Evolutionary conservation across 2,888 invertebrate genomes (phyloP), one percentile per base, ranked within the genome.

Genomic region (Frankliniella intonsa): DNA sequence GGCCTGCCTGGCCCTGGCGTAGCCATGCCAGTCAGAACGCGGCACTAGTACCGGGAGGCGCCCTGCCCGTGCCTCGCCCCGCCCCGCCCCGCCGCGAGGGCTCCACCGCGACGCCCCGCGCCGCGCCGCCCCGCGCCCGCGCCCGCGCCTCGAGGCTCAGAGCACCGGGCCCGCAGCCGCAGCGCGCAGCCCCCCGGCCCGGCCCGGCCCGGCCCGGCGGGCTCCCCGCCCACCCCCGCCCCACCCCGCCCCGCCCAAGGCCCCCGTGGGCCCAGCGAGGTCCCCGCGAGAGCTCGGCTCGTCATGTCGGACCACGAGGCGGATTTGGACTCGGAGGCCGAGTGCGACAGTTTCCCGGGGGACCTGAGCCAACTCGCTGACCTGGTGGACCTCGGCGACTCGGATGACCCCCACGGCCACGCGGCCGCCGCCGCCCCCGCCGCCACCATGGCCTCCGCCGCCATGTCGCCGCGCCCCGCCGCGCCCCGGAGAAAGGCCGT

Each of bases 401-500:
- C 69, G 69, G 69, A 76, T 76, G 69, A 76, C 69, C 69, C 69
- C 25, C 69, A 76, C 69, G 69, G 69, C 25, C 22, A 22, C 22
- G 69, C 69, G 10, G 69, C 22, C 69, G 69, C 69, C 25, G 69
- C 69, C 69, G 22, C 69, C 69, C 22, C 69, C 69, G 69, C 22
- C 25, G 25, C 69, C 22, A 12, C 12, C 69, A 12, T 8, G 22
- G 69, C 69, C 25, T 22, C 69, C 69, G 22, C 69, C 22, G 22
- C 22, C 69, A 22, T 22, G 69, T 25, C 69, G 69, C 11, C 69
- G 69, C 22, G 11, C n/a, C 22, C 69, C n/a, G 69, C 69, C 25
- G 69, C 69, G 25, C 69, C 69, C 22, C 69, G 69, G 10, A 81
- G 83, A n/a, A 85, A 86, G 83, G 83, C 85, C 80, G 87, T 87